Percentiles rank a stretch among this genome's conserved stretches.
Conservation (phyloP, 2,797 vertebrate genomes). For the Cynopterus sphinx region DNA sequence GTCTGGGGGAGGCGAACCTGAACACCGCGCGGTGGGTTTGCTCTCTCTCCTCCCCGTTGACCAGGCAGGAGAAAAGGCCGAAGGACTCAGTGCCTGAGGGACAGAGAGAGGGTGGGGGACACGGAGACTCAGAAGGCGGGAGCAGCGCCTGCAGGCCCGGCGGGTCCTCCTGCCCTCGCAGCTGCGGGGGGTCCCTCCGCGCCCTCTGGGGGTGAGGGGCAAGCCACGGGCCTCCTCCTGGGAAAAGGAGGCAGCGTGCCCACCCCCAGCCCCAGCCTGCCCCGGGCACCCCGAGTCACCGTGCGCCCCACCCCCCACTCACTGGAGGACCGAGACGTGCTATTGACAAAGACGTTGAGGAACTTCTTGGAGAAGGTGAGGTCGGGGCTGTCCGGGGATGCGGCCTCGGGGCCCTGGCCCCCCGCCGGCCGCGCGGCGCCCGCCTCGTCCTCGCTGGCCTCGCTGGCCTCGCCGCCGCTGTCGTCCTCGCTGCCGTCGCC, state of each 20-base stretch:
- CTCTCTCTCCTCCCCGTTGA: constrained; percentile 96
- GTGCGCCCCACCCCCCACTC: constrained; percentile 79
- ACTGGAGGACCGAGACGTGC: constrained; percentile 98
- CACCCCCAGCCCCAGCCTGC: not conserved
- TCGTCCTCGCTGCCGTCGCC: constrained; percentile 92
- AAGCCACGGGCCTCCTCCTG: not conserved
- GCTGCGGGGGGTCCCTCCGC: too few species aligned
- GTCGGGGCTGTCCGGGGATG: constrained; percentile 95
- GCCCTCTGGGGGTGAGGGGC: fast-evolving
- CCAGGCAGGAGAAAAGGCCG: constrained; percentile 96
- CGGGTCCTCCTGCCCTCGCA: not conserved
- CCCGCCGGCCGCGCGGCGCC: constrained; percentile 80
- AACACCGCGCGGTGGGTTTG: constrained; percentile 98
- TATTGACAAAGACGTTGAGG: constrained; percentile 99
- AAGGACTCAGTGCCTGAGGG: constrained; percentile 96
- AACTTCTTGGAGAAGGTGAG: constrained; percentile 99
- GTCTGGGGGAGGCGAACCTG: constrained; percentile 87
- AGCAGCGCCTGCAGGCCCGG: fast-evolving
- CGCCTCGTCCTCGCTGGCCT: constrained; percentile 84
- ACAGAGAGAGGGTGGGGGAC: not conserved
- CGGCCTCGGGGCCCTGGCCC: constrained; percentile 88
- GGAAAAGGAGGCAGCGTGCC: not conserved
- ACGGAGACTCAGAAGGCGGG: not conserved
- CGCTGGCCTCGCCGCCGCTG: constrained; percentile 87
- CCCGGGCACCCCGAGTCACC: too few species aligned